Base-by-base conservation (phyloP, 30 jellyfish, hydroid and myxozoan species). In the Aurelia aurita region DNA sequence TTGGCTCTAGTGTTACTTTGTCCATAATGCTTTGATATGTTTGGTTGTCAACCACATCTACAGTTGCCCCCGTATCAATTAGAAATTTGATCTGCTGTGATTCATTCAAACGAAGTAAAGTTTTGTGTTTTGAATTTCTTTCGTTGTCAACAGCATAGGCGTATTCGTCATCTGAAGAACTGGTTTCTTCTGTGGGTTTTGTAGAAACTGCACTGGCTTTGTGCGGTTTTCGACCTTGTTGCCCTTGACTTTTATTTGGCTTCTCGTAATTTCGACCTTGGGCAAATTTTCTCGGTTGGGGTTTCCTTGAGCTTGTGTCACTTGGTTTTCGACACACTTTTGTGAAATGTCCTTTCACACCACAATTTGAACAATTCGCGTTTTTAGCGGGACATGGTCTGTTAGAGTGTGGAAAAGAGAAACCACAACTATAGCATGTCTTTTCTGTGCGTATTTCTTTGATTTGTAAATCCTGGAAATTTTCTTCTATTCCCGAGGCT, bases 41-140 rank as follows among this genome's bases (percentile, higher is more conserved):
- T 53, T n/a, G 34, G 47, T 35, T 20, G 68, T 80, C 90, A 15
- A 65, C 32, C 15, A 80, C 29, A 65, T 80, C 31, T 14, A 64
- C 90, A 11, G 90, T 51, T 22, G 84, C 91, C 70, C 91, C 91
- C 11, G 79, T 77, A 35, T 77, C 88, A 11, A 77, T 66, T 0
- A 77, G 27, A 77, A 31, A 23, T n/a, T 15, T 35, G 53, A 49
- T 47, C 45, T 46, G 49, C 21, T 0, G 54, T 47, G 85, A 44
- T 13, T 65, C 77, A 65, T 65, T 65, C 46, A 22, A 18, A 32
- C 77, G 46, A 27, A 28, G 77, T 32, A 65, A 28, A 21, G 77
- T 35, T 35, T 35, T 35, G 47, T 35, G 47, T 13, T 35, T 35
- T 35, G 47, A 35, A n/a, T n/a, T n/a, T n/a, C n/a, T n/a, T n/a